Evolutionary conservation across 2,888 invertebrate species (phyloP), one percentile per base, ranked within the genome.

Genomic region (Cryptocephalus primarius): DNA sequence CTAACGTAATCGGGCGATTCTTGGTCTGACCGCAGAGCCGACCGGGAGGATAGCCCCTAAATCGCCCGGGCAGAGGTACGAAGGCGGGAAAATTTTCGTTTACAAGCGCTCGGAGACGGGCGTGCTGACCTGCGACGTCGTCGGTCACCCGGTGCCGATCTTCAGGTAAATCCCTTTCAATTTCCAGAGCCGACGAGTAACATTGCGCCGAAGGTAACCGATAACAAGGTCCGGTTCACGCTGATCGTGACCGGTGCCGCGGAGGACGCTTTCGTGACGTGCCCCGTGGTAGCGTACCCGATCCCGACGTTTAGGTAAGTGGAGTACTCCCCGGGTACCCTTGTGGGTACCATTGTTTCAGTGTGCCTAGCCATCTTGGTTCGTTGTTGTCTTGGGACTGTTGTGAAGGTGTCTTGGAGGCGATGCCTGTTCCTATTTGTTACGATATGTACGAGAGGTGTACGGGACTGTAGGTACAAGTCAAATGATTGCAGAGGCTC

Each of bases 111-210:
- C 67, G 41, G 55, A 57, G 46, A 66, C 72, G 32, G 70, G 72
- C 48, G 71, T 80, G 60, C 70, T 85, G 68, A 75, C 78, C 59
- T 85, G 85, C 68, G 79, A 81, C 66, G 78, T 82, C 55, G 77
- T 80, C 64, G 82, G 80, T 62, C 83, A 75, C 67, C 85, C 85
- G 51, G 77, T 78, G 53, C 85, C 85, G 53, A 63, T 77, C 59
- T 83, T 79, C 78, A 83, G 84, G 85, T 55, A 53, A 34, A 48
- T 73, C 36, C 11, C 10, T 12, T 8, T 32, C 43, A 42, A 34
- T 41, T 46, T 61, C 46, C 55, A 83, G 82, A 82, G 72, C 81
- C 81, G 44, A 81, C 80, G 45, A 81, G 76, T 72, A 80, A 82
- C 69, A 77, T 81, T 60, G 74, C 79, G 49, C 81, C 82, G 55